Evolutionary conservation across 2,113 vertebrate species (phyloP), one percentile per base, ranked within the genome.

Genomic region (Dicerorhinus sumatrensis): DNA sequence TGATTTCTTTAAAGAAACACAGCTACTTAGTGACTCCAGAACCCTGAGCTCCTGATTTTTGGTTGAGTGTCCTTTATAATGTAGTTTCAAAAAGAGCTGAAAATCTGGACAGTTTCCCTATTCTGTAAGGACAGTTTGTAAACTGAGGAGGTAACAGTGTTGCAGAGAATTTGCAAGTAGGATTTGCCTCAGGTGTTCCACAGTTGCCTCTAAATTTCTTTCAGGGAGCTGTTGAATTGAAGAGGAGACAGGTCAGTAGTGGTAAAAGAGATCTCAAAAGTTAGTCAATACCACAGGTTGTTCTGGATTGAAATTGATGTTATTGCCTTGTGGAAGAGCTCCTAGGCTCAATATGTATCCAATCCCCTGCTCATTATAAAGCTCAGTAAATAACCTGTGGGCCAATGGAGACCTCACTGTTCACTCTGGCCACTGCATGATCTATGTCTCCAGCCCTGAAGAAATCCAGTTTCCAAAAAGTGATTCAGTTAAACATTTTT

Each of bases 231-330:
- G 18, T 60, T 96, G 76, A 96, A 97, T 97, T 96, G 95, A 96
- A 97, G 84, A 95, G 89, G 72, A 96, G 95, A 83, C 23, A 95
- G n/a, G 69, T 82, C 76, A 91, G 88, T 77, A 91, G 60, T 82
- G 39, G 67, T 94, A 11, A 96, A 97, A 92, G 42, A 80, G 90
- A 94, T 88, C 65, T 85, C 39, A 13, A 97, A 95, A 97, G 81
- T 93, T 96, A 96, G 94, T 97, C 92, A 97, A 97, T 97, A 95
- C 42, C 76, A 70, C 29, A 77, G 88, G 96, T 93, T 96, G 48
- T 92, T 96, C 69, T 95, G 82, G 33, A 92, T 96, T 97, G 87
- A 97, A 97, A 97, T 84, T 90, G 92, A 97, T 96, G 94, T 87
- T 89, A 79, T 62, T 94, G 69, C 75, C 75, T 97, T 87, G 75